Evolutionary conservation across 2,113 vertebrate species (phyloP), one percentile per base, ranked within the genome.

Genomic region (Mesocricetus auratus): DNA sequence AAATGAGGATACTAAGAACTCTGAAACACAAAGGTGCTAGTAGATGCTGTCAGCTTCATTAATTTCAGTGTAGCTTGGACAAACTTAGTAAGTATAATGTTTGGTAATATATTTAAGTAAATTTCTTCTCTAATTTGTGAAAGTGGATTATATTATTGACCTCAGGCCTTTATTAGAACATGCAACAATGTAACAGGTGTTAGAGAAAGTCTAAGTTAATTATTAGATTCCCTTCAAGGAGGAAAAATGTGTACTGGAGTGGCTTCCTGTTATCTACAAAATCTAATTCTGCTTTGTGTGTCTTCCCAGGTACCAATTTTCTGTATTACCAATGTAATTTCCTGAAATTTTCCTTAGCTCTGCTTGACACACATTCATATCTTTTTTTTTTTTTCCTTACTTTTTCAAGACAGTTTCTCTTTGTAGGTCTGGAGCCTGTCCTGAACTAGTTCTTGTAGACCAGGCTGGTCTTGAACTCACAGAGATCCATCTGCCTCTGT

Each of bases 111-210:
- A 22, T 68, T 71, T 78, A 60, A 82, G 4, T 89, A 62, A 92
- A 50, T 95, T 68, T 69, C 11, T 85, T 45, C 1, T 16, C 24
- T 75, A 33, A n/a, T 95, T 95, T 36, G 68, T 69, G 68, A 69
- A 45, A 68, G 36, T 95, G 56, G 66, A 92, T 78, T 89, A 33
- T 39, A 10, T 78, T 24, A 45, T 92, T 82, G 50, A 90, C 90
- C 81, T 86, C 36, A 69, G 77, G n/a, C 73, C 21, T 83, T 85
- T 75, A 26, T 78, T 74, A 85, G 90, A 73, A 85, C 8, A 68
- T 88, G 22, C 26, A 19, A 79, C 68, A 39, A 90, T 26, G 91
- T 82, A 64, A 82, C 78, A 58, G 86, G 4, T 85, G 39, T 75
- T 91, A 86, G 22, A 92, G 39, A 92, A 93, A 88, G 26, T 68